phyloP scores from a whole-genome alignment of 2,113 vertebrate genomes.

The Eolophus roseicapilla region DNA sequence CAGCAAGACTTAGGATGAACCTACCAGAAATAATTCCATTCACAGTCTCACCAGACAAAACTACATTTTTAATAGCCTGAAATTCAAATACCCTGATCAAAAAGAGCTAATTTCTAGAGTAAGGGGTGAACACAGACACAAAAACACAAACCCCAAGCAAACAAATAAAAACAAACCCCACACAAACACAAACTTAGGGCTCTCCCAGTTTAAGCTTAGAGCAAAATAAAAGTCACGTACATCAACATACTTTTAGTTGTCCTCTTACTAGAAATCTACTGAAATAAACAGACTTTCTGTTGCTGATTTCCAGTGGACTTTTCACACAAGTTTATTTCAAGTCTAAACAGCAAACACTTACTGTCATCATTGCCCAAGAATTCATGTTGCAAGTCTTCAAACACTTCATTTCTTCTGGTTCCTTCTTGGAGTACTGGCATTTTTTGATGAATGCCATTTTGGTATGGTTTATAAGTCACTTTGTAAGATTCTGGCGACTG shows the following conservation, averaged over 20 bases:
- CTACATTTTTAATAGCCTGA: neutral
- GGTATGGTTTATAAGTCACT: slow-evolving; percentile 85
- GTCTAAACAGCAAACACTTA: slow-evolving; percentile 70
- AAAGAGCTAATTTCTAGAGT: neutral
- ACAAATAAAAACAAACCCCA: neutral
- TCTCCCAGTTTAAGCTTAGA: neutral
- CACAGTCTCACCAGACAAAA: neutral
- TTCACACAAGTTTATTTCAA: neutral
- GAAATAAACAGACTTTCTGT: neutral
- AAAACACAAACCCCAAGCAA: neutral
- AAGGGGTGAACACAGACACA: neutral
- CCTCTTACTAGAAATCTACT: neutral
- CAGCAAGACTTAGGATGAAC: neutral
- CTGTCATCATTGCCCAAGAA: slow-evolving; percentile 84
- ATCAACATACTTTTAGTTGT: neutral
- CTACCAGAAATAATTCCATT: neutral
- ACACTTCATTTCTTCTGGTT: slow-evolving; percentile 69
- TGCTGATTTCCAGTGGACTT: neutral
- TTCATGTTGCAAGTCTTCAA: slow-evolving; percentile 85
- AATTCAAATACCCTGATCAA: neutral
- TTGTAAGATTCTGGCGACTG: slow-evolving; percentile 74
- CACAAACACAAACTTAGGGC: neutral
- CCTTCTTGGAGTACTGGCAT: slow-evolving; percentile 66
- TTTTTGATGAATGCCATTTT: slow-evolving; percentile 70
- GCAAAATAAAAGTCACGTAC: neutral